Percentiles rank a stretch among this genome's conserved stretches.
Evolutionary conservation across 2,797 vertebrate genomes (phyloP).

Genomic region (Delichon dasypus): DNA sequence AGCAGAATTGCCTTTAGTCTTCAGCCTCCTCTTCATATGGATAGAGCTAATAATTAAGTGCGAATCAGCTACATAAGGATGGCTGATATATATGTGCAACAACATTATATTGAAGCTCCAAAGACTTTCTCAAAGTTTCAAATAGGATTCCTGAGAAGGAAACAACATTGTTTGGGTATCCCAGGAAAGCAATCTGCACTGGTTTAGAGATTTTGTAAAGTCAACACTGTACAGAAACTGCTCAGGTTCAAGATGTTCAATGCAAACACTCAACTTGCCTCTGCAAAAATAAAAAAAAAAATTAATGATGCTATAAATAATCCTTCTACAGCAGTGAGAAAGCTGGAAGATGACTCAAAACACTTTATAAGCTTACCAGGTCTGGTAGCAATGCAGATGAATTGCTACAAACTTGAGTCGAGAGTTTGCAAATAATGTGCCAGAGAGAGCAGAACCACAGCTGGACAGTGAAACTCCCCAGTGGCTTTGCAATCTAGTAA

Average conservation of each 20-base stretch:
- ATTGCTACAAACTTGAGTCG: neutral
- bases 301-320: neutral
- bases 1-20: neutral
- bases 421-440: neutral
- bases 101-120: neutral
- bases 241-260: neutral
- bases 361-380: neutral
- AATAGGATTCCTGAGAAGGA: neutral
- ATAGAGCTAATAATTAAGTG: neutral
- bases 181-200: neutral
- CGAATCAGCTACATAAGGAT: neutral
- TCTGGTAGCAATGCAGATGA: neutral
- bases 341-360: neutral
- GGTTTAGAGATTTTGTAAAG: neutral
- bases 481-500: neutral
- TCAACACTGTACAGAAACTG: neutral
- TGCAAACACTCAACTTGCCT: neutral
- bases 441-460: neutral
- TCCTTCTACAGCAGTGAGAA: neutral
- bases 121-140: neutral
- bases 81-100: neutral
- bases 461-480: neutral
- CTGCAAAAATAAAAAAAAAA: neutral
- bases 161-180: neutral
- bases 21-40: neutral